Conservation (phyloP, 2,888 invertebrate genomes). For the Megalurothrips usitatus region DNA sequence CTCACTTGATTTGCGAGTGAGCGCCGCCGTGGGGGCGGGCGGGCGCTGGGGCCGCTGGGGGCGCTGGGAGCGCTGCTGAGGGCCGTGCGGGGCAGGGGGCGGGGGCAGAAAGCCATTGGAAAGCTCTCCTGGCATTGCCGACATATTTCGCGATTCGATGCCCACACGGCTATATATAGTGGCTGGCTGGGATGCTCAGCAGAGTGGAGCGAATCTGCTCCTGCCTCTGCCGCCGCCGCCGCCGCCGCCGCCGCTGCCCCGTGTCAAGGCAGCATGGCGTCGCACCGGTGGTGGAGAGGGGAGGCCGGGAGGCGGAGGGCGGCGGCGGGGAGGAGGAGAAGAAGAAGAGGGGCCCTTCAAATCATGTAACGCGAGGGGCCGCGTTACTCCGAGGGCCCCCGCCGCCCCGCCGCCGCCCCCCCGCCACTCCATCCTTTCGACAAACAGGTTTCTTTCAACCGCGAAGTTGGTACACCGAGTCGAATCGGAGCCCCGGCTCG, state of each 20-base stretch:
- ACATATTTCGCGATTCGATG: constrained; percentile 8
- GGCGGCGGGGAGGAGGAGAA: not conserved
- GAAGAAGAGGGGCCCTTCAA: not conserved
- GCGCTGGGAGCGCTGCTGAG: too few relatives aligned
- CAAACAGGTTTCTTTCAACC: constrained; percentile 26
- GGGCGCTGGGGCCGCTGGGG: not conserved
- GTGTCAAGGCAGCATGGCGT: not conserved
- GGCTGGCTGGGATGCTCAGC: not conserved
- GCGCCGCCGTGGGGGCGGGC: not conserved
- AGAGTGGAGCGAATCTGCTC: not conserved
- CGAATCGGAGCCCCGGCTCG: not conserved
- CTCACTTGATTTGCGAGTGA: not conserved
- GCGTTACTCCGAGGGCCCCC: not conserved
- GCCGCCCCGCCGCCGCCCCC: not conserved
- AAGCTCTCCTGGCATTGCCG: not conserved
- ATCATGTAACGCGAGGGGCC: not conserved
- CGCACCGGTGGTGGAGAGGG: not conserved
- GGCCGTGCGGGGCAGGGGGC: too few relatives aligned
- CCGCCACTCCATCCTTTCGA: constrained; percentile 4
- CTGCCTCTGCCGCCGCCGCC: too few relatives aligned
- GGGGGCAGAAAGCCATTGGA: not conserved
- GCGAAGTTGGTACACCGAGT: constrained; percentile 17
- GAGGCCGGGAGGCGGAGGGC: not conserved
- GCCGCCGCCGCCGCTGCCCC: not conserved
- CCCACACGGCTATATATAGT: not conserved